Conservation (phyloP, 1,140 invertebrate species). For the Sesamia nonagrioides region DNA sequence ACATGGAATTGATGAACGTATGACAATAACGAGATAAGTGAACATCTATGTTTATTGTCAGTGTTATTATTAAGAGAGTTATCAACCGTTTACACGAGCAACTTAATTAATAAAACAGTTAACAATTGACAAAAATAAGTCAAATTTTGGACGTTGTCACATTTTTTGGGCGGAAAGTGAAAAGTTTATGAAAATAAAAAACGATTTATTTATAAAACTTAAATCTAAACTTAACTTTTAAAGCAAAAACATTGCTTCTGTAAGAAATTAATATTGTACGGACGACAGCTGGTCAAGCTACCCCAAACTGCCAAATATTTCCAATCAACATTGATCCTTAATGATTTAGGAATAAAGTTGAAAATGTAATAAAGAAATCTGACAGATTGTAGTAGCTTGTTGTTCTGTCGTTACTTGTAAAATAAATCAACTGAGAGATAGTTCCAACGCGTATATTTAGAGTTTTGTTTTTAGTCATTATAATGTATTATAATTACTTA, state of each 20-base stretch:
- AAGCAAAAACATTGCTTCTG: not conserved
- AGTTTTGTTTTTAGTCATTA: constrained; percentile 3
- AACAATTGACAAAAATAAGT: constrained; percentile 13
- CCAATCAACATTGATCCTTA: no score
- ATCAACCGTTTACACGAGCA: not conserved
- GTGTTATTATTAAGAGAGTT: constrained; percentile 12
- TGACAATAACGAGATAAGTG: constrained; percentile 35
- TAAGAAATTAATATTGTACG: not conserved
- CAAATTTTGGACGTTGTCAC: constrained; percentile 7
- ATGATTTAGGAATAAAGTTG: no score
- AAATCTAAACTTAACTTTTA: not conserved
- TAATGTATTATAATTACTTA: not conserved
- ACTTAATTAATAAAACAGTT: not conserved
- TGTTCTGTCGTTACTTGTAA: not conserved
- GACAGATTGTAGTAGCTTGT: no score
- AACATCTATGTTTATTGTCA: constrained; percentile 44
- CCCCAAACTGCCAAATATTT: no score
- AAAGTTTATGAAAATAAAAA: not conserved
- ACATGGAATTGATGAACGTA: constrained; percentile 45
- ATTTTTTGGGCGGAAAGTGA: not conserved
- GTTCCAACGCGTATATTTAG: constrained; percentile 3
- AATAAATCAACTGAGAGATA: not conserved
- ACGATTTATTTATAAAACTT: not conserved
- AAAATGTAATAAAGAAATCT: no score
- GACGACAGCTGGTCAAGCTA: no score